These are phyloP conservation scores for Nephrotoma appendiculata DNA, from an alignment of 2,888 invertebrate species.

Conservation along the genomic window DNA sequence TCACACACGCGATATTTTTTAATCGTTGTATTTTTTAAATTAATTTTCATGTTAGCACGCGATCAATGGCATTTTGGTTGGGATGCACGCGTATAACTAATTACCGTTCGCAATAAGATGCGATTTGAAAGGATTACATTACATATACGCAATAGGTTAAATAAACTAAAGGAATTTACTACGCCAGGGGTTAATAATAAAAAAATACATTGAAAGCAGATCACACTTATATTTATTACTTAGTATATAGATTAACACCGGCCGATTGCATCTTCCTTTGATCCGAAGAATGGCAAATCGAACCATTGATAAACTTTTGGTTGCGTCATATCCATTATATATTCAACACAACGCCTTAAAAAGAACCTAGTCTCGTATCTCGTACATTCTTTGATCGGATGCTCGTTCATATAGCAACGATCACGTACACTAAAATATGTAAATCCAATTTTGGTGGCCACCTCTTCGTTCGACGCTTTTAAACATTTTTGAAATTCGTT, in stretches of 20 bases:
- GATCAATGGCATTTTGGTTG: background rate
- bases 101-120: background rate
- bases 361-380: slow-evolving; percentile 14
- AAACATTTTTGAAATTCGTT: slow-evolving; percentile 14
- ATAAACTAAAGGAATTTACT: background rate
- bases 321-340: slow-evolving; percentile 12
- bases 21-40: background rate
- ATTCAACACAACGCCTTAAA: slow-evolving; percentile 15
- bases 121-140: background rate
- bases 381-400: slow-evolving; percentile 13
- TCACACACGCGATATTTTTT: background rate
- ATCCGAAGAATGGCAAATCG: slow-evolving; percentile 15
- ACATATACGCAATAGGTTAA: background rate
- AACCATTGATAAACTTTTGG: slow-evolving; percentile 16
- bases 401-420: slow-evolving; percentile 14
- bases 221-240: background rate
- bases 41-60: background rate
- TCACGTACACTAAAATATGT: slow-evolving; percentile 15
- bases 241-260: background rate
- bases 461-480: slow-evolving; percentile 9
- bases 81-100: background rate
- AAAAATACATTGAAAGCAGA: background rate
- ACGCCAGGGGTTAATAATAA: background rate
- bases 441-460: slow-evolving; percentile 13
- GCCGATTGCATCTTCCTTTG: background rate